These are phyloP conservation scores for Hippopotamyrus pictus DNA, from an alignment of 2,797 vertebrate genomes.

Conservation along the genomic window DNA sequence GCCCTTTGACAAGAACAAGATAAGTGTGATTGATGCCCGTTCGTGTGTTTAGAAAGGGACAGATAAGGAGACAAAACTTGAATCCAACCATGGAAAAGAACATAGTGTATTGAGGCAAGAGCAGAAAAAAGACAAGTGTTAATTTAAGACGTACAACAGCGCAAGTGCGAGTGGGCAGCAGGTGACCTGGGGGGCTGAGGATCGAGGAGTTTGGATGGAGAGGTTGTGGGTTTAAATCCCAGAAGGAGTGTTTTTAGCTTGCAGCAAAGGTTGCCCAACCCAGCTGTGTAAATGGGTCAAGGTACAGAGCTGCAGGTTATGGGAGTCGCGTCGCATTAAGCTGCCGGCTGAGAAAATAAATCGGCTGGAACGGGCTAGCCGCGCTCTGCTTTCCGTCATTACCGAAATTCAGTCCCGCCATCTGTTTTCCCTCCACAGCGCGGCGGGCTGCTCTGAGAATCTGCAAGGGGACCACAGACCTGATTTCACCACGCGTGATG, in stretches of 20 bases:
- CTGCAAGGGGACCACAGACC: neutral
- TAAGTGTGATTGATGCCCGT: neutral
- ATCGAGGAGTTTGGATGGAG: neutral
- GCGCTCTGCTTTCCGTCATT: neutral
- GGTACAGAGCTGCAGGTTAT: neutral
- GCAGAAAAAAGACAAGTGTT: neutral
- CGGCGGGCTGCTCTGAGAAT: neutral
- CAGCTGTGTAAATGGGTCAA: conserved; percentile 6
- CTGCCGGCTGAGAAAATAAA: neutral
- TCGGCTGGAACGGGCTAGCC: neutral
- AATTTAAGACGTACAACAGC: neutral
- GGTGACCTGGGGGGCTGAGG: neutral
- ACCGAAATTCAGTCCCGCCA: neutral
- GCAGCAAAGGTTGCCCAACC: neutral
- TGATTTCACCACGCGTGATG: neutral
- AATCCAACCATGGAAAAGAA: neutral
- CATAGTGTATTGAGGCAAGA: neutral
- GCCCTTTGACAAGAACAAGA: neutral
- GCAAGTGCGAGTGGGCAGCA: neutral
- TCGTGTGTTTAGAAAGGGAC: neutral
- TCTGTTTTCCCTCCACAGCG: neutral
- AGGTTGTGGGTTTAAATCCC: neutral
- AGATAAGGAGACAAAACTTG: neutral
- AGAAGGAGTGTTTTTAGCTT: neutral
- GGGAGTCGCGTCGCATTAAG: neutral